A percentile compares a stretch with the other conserved stretches of the same genome.
These are phyloP conservation scores for Zophobas atratus DNA, from an alignment of 1,140 invertebrate species.

Conservation along the genomic window DNA sequence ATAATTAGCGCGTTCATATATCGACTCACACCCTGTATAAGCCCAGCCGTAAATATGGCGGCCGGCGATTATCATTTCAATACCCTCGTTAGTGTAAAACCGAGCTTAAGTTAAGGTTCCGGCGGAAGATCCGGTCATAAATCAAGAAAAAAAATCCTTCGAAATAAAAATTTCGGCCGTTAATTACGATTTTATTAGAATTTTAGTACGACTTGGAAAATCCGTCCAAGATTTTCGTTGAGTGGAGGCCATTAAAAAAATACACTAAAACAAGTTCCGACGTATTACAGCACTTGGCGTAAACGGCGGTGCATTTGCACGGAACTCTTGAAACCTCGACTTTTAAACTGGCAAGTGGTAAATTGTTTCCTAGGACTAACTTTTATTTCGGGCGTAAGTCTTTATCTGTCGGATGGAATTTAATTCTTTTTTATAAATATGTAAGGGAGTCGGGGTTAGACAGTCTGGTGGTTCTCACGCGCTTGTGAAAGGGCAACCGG, in stretches of 20 bases:
- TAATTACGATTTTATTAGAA: conserved; percentile 13
- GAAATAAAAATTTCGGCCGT: not conserved
- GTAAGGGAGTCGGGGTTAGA: not conserved
- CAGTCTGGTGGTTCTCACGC: not conserved
- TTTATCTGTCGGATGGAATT: not conserved
- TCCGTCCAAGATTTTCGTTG: conserved; percentile 8
- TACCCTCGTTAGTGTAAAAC: not conserved
- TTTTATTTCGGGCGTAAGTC: not conserved
- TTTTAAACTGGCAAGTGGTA: conserved; percentile 16
- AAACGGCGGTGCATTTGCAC: conserved; percentile 30
- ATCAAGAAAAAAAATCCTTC: not conserved
- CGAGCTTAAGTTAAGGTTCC: not conserved
- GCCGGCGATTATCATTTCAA: not conserved
- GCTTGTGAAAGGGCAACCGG: not conserved
- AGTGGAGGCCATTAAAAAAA: conserved; percentile 15
- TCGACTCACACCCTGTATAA: no score
- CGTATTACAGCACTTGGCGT: conserved; percentile 25
- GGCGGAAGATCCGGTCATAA: not conserved
- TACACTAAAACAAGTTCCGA: conserved; percentile 8
- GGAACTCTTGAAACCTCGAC: conserved; percentile 6
- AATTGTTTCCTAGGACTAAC: not conserved
- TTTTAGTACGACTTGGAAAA: conserved; percentile 13
- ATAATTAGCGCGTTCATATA: no score
- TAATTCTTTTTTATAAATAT: conserved; percentile 18
- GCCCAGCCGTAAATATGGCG: no score